Evolutionary conservation across 2,888 invertebrate genomes (phyloP).

Genomic region (Leptogaster cylindrica): DNA sequence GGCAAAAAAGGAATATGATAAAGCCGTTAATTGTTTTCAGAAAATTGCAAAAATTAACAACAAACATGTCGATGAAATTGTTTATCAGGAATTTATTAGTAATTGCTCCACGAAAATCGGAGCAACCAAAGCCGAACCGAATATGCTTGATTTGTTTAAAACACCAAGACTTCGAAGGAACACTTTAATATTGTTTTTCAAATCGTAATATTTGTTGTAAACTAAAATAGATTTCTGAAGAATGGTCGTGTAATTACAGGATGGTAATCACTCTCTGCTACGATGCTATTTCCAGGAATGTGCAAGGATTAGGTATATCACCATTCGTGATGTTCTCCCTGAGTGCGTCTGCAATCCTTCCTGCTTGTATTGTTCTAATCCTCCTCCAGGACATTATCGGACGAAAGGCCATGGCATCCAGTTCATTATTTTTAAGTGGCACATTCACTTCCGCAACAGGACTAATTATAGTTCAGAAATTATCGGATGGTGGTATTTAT

Average conservation of each 20-base stretch:
- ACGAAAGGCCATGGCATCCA: constrained; percentile 62
- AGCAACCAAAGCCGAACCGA: constrained; percentile 52
- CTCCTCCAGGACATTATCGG: constrained; percentile 48
- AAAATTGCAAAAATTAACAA: constrained; percentile 65
- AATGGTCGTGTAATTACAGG: constrained; percentile 52
- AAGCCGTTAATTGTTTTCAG: constrained; percentile 64
- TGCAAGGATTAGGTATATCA: constrained; percentile 61
- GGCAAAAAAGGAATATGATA: constrained; percentile 63
- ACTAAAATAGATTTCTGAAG: neutral
- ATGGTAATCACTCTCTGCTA: constrained; percentile 65
- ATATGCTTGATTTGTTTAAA: constrained; percentile 63
- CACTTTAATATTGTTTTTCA: constrained; percentile 64
- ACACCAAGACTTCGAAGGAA: constrained; percentile 65
- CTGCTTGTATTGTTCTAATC: constrained; percentile 55
- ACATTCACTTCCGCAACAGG: constrained; percentile 60
- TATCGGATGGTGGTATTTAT: neutral
- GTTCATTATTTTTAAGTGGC: constrained; percentile 61
- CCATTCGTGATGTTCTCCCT: constrained; percentile 63
- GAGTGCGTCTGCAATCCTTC: constrained; percentile 63
- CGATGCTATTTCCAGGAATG: constrained; percentile 64
- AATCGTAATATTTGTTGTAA: constrained; percentile 64
- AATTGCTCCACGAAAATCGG: constrained; percentile 53
- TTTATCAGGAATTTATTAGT: constrained; percentile 53
- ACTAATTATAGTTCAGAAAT: constrained; percentile 53
- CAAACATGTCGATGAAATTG: constrained; percentile 58